Percentiles rank a stretch among this genome's conserved stretches.
These are phyloP conservation scores for Pharmacophagus antenor DNA, from an alignment of 2,888 invertebrate genomes.

Conservation along the genomic window DNA sequence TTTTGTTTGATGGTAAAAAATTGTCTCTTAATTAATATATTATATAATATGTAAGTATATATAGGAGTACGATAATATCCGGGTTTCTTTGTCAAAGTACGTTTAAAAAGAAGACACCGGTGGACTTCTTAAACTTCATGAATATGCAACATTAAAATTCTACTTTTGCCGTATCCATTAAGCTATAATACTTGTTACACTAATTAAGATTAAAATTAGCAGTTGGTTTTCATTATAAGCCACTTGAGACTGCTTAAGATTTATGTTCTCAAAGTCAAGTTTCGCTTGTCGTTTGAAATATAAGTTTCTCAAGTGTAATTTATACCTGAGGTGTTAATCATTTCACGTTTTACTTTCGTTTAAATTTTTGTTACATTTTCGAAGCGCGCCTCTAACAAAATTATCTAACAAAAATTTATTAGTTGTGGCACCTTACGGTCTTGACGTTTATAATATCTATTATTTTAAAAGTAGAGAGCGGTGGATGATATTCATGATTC, in stretches of 20 bases:
- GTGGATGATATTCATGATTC: too few species aligned
- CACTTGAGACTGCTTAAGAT: conserved; percentile 12
- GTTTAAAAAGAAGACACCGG: neutral
- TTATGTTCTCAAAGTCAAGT: neutral
- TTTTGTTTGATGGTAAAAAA: too few species aligned
- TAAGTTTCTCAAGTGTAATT: neutral
- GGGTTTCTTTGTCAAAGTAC: neutral
- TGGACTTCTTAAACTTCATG: neutral
- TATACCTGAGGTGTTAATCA: neutral
- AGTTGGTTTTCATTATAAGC: conserved; percentile 16
- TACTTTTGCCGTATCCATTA: neutral
- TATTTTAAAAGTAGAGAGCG: too few species aligned
- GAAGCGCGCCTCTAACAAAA: too few species aligned
- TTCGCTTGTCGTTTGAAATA: neutral
- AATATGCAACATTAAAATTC: neutral
- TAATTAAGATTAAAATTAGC: conserved; percentile 15
- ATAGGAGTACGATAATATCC: neutral
- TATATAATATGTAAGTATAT: neutral
- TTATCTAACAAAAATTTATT: too few species aligned
- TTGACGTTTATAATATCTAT: too few species aligned
- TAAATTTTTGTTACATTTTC: too few species aligned
- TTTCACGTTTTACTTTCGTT: neutral
- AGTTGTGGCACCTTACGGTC: too few species aligned
- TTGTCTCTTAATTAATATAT: too few species aligned
- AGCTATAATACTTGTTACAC: conserved; percentile 2